phyloP scores from a whole-genome alignment of 2,797 vertebrate species.

The Hippopotamyrus pictus region DNA sequence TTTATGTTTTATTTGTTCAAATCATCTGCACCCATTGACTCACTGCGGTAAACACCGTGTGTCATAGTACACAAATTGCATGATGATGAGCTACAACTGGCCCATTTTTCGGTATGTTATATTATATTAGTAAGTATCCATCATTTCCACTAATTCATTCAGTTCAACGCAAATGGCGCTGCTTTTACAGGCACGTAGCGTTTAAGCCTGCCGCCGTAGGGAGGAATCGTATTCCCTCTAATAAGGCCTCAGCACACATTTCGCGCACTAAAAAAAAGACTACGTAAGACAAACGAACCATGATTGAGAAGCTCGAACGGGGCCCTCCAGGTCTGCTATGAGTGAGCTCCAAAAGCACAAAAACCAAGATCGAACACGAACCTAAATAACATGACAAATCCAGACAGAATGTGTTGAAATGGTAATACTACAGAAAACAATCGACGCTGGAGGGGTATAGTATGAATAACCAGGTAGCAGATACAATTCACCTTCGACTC shows the following conservation, averaged over 20 bases:
- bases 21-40: neutral
- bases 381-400: neutral
- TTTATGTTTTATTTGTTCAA: neutral
- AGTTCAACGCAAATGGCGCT: neutral
- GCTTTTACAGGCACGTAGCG: neutral
- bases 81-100: neutral
- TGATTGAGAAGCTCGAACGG: neutral
- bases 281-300: neutral
- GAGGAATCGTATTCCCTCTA: neutral
- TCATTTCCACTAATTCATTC: neutral
- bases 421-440: neutral
- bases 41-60: neutral
- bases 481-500: neutral
- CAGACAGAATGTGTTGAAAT: neutral
- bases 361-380: neutral
- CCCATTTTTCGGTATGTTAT: neutral
- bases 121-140: neutral
- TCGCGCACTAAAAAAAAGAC: neutral
- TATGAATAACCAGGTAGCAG: neutral
- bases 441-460: neutral
- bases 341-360: neutral
- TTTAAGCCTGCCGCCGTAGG: neutral
- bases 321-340: neutral
- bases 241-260: neutral
- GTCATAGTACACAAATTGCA: neutral